These are phyloP conservation scores for Griposia aprilina DNA, from an alignment of 2,888 invertebrate genomes.

Conservation along the genomic window DNA sequence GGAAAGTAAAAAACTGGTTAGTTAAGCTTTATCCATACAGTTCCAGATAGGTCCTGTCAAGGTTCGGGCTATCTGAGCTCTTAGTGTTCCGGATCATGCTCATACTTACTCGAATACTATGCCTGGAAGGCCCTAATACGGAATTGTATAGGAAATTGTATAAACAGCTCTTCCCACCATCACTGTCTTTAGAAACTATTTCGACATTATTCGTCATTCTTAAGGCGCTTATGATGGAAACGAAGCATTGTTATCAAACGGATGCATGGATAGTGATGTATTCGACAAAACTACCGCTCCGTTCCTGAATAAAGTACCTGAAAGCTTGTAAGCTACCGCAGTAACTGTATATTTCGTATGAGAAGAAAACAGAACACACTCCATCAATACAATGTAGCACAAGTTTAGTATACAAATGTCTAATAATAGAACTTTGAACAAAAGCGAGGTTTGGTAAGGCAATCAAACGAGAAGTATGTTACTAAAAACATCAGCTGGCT, in stretches of 20 bases:
- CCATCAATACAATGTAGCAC: conserved; percentile 3
- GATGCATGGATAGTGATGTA: conserved; percentile 29
- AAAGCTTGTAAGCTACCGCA: conserved; percentile 3
- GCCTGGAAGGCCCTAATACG: neutral
- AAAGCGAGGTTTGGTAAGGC: conserved; percentile 19
- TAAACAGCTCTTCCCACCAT: neutral
- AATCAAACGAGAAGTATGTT: conserved; percentile 23
- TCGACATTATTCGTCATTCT: conserved; percentile 14
- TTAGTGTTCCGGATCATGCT: neutral
- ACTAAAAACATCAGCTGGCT: neutral
- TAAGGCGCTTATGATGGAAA: conserved; percentile 6
- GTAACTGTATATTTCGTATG: neutral
- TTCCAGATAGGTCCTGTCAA: neutral
- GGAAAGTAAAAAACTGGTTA: neutral
- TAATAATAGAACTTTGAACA: conserved; percentile 30
- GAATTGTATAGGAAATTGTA: neutral
- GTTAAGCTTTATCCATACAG: neutral
- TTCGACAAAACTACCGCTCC: conserved; percentile 1
- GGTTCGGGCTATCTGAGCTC: neutral
- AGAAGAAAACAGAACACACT: neutral
- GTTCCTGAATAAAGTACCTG: conserved; percentile 15
- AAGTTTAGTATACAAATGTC: conserved; percentile 26
- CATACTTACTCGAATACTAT: neutral
- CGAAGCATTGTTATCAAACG: conserved; percentile 19
- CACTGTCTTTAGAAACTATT: neutral